A percentile compares a stretch with the other conserved stretches of the same genome.
Conservation (phyloP, 2,888 invertebrate genomes). For the Melanophora roralis region DNA sequence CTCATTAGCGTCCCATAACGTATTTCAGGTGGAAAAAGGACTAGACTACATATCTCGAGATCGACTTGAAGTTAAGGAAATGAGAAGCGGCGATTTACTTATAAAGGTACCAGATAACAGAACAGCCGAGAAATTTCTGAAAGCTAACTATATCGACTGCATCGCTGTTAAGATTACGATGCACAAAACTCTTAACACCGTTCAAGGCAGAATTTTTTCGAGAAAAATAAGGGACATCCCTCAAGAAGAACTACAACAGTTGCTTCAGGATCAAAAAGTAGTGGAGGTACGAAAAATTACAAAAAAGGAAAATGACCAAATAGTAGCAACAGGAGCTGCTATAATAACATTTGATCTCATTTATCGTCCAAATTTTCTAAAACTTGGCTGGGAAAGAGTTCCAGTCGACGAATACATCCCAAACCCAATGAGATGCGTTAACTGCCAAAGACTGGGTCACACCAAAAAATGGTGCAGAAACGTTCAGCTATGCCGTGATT, state of each 20-base stretch:
- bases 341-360: too few relatives aligned
- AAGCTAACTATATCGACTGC: neutral
- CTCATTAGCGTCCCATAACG: neutral
- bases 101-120: too few relatives aligned
- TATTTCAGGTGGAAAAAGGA: constrained; percentile 49
- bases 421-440: constrained; percentile 34
- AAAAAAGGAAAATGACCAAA: neutral
- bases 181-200: neutral
- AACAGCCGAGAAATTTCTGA: neutral
- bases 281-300: constrained; percentile 8
- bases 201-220: neutral
- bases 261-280: constrained; percentile 16
- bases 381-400: too few relatives aligned
- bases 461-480: constrained; percentile 41
- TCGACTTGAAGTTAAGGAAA: neutral
- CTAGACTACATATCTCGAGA: neutral
- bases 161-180: too few relatives aligned
- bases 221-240: neutral
- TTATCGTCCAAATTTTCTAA: too few relatives aligned
- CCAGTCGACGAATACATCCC: too few relatives aligned
- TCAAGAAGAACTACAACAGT: neutral
- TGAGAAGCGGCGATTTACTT: neutral
- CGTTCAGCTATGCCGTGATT: constrained; percentile 26
- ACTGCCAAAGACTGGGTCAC: constrained; percentile 45
- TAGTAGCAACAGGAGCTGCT: neutral